Evolutionary conservation across 2,797 vertebrate species (phyloP), one percentile per base, ranked within the genome.

Genomic region (Urophycis tenuis): DNA sequence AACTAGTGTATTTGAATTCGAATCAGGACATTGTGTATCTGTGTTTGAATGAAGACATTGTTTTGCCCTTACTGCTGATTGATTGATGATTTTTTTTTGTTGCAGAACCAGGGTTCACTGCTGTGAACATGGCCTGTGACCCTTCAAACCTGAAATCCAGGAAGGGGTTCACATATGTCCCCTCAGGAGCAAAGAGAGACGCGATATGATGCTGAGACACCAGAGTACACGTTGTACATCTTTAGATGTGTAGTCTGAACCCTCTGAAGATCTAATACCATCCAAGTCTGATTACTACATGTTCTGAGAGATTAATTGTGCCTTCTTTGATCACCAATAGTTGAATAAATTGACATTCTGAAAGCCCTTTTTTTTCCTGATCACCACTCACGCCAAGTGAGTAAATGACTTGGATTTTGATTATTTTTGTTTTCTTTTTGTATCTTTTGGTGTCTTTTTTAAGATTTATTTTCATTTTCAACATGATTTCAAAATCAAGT

Each of bases 101-200:
- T 60, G 53, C 84, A 92, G 92, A 92, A 86, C 3, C 1, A 33
- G 89, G 89, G 89, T 0, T 9, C 91, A 93, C 84, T 93, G 92
- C 88, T 93, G 92, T 79, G 0, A 84, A 45, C 85, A 85, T 76
- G 88, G 92, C 32, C 1, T 93, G 92, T 3, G 83, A 88, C 14
- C 1, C 78, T 10, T 35, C 32, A 11, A 83, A 81, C 39, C 0
- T 30, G 31, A 34, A 19, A 3, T 92, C 90, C 82, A 85, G 0
- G 30, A n/a, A 0, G 7, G 1, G 29, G 11, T 7, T 22, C 82
- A 70, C 70, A 41, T 36, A 73, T 70, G 73, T 84, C 41, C 77
- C 84, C 5, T 78, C 80, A 7, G 41, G 73, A 78, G 3, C 7
- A 10, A 85, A 74, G 30, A 74, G 79, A 73, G 11, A 30, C 0